Evolutionary conservation across 2,888 invertebrate species (phyloP).

Genomic region (Pocota personata): DNA sequence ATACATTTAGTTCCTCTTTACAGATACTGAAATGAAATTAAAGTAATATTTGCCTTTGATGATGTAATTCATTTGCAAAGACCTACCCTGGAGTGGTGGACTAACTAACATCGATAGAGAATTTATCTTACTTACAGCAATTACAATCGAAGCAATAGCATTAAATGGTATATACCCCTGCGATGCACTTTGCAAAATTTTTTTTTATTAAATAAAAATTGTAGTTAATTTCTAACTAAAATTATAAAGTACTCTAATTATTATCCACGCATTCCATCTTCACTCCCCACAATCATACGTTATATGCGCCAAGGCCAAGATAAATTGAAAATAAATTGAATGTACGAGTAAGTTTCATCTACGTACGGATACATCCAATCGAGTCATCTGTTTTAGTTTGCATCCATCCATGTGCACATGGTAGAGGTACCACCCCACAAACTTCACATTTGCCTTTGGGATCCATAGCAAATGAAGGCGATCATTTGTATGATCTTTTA

Average conservation of each 20-base stretch:
- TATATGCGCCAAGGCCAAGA: conserved; percentile 39
- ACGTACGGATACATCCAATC: conserved; percentile 7
- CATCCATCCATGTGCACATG: not conserved
- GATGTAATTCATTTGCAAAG: too few species aligned
- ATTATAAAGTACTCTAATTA: conserved; percentile 11
- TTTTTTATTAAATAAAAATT: too few species aligned
- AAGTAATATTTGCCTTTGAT: too few species aligned
- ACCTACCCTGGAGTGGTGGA: too few species aligned
- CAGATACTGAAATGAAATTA: too few species aligned
- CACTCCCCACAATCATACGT: not conserved
- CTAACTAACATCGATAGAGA: too few species aligned
- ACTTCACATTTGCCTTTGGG: conserved; percentile 10
- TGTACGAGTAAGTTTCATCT: conserved; percentile 1
- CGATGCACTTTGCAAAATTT: too few species aligned
- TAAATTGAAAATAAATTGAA: conserved; percentile 60
- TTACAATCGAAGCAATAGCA: too few species aligned
- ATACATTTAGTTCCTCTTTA: too few species aligned
- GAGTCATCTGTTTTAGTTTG: not conserved
- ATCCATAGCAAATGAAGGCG: conserved; percentile 6
- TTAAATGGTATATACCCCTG: too few species aligned
- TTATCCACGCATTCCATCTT: conserved; percentile 13
- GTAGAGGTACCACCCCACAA: conserved; percentile 34
- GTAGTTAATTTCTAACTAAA: not conserved
- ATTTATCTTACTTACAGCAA: too few species aligned
- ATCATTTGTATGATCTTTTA: conserved; percentile 48